Percentiles rank a stretch among this genome's conserved stretches.
Conservation (phyloP, 53 echinoderm and acorn worm species). For the Antedon mediterranea region DNA sequence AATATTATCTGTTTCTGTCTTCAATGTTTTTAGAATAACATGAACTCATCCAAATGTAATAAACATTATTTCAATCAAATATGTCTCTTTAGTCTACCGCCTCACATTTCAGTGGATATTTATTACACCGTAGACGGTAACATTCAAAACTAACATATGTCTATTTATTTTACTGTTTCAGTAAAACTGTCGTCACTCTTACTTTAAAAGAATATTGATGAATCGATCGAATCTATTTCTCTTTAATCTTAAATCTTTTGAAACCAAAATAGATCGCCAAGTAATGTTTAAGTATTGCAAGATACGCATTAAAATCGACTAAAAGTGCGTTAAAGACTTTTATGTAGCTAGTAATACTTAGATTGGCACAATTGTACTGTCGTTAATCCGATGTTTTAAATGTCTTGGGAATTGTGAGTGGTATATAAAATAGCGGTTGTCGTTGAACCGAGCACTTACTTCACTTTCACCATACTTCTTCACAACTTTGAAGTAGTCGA, state of each 20-base stretch:
- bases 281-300: background rate
- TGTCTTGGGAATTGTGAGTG: background rate
- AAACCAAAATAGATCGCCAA: background rate
- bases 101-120: too few relatives aligned
- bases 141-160: background rate
- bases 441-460: background rate
- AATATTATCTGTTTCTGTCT: too few relatives aligned
- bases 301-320: background rate
- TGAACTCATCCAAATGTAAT: too few relatives aligned
- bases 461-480: background rate
- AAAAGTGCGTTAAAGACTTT: background rate
- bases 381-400: background rate
- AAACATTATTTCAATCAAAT: too few relatives aligned
- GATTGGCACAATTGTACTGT: background rate
- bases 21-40: too few relatives aligned
- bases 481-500: background rate
- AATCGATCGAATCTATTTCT: background rate
- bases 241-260: background rate
- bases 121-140: too few relatives aligned
- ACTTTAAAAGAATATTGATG: background rate
- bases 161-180: background rate
- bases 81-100: too few relatives aligned
- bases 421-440: background rate
- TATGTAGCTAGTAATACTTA: background rate
- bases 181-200: background rate